Conservation (phyloP, 1,140 invertebrate genomes). For the Vollenhovia emeryi region DNA sequence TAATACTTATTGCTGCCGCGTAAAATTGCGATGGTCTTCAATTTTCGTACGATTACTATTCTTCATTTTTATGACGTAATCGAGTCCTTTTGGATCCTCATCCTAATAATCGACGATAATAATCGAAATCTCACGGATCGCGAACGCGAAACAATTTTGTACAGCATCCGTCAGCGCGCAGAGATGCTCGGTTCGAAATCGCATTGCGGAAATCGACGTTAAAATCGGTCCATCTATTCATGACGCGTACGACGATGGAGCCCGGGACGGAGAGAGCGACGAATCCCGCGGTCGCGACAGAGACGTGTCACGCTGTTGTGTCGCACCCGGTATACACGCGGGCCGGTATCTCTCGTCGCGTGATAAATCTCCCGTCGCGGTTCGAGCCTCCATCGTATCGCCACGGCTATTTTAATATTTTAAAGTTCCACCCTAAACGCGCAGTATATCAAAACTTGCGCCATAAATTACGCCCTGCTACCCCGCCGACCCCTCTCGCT, state of each 20-base stretch:
- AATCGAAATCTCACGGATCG: neutral
- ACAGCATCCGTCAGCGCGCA: no score
- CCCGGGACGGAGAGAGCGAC: constrained; percentile 7
- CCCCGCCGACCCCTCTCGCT: neutral
- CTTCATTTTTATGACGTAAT: neutral
- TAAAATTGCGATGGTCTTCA: neutral
- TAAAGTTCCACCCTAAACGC: constrained; percentile 79
- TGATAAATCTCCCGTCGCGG: constrained; percentile 79
- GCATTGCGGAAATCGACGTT: constrained; percentile 46
- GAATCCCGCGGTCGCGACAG: constrained; percentile 4
- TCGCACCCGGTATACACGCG: constrained; percentile 58
- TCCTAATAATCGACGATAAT: neutral
- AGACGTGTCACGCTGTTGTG: constrained; percentile 48
- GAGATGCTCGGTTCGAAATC: constrained; percentile 36
- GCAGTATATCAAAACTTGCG: constrained; percentile 76
- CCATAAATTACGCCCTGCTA: constrained; percentile 74
- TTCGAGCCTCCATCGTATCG: constrained; percentile 75
- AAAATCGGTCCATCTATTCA: constrained; percentile 75
- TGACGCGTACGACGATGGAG: constrained; percentile 45
- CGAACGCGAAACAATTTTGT: neutral
- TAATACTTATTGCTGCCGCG: neutral
- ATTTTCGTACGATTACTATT: neutral
- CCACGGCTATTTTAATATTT: constrained; percentile 80
- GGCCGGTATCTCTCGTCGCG: constrained; percentile 65
- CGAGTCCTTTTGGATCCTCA: neutral